Evolutionary conservation across 1,140 invertebrate species (phyloP), one percentile per base, ranked within the genome.

Genomic region (Penaeus vannamei): DNA sequence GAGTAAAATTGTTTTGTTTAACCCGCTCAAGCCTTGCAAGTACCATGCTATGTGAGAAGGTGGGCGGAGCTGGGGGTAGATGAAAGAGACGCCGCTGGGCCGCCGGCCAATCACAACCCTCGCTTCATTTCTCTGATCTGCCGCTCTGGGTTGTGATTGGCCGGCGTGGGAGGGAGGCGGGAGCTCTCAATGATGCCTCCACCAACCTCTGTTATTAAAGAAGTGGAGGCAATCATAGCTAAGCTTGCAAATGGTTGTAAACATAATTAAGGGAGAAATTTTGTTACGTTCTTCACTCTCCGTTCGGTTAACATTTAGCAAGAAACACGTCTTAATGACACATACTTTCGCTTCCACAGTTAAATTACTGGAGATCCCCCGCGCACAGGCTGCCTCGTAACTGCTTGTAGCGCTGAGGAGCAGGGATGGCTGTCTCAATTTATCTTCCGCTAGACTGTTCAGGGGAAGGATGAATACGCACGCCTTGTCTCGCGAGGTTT

Each of bases 171-270:
- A 60, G 81, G 81, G 66, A 84, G 86, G 86, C 86, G 86, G 86
- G 86, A 84, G 86, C 36, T 88, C 86, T 76, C 80, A 62, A 62
- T 53, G 79, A 82, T n/a, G 64, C 81, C 59, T 62, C 81, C 80
- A 46, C 86, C 86, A 88, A 84, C 81, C 86, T 88, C 22, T 36
- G 66, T 77, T 77, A 84, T 88, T 84, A 84, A 53, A 69, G 53
- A 77, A 69, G 62, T 36, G 81, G 29, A 84, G 66, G 59, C 53
- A 77, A 36, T 77, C 69, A 46, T 53, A 84, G 86, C 64, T 36
- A 64, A 46, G 62, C 81, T 88, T 88, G 86, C 86, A 88, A 88
- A 88, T 88, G 86, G 86, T 88, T 84, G 80, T 60, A 66, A 69
- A 72, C 12, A 60, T 87, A 87, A 87, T 87, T 87, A 87, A 87